Conservation (phyloP, 2,888 invertebrate genomes). For the Clitarchus hookeri region DNA sequence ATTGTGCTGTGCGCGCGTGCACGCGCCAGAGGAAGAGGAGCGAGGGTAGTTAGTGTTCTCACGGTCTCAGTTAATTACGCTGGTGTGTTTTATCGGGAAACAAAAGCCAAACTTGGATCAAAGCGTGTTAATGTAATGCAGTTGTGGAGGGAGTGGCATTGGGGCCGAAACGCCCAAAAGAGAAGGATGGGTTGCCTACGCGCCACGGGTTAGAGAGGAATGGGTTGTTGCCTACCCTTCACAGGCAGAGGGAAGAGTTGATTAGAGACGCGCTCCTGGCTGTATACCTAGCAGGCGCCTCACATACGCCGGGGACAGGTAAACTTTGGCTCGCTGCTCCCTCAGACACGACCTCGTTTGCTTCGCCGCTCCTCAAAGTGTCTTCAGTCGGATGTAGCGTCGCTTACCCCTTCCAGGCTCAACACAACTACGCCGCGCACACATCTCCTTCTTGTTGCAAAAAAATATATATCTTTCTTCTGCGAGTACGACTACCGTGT, state of each 20-base stretch:
- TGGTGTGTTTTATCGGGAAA: conserved; percentile 2
- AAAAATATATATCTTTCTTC: no score
- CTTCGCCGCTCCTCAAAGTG: not conserved
- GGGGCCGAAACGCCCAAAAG: not conserved
- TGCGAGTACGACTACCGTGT: no score
- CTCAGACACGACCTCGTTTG: not conserved
- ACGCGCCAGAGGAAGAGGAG: not conserved
- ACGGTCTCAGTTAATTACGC: not conserved
- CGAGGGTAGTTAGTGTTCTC: not conserved
- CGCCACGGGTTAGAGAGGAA: not conserved
- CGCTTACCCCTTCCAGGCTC: no score
- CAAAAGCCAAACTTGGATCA: not conserved
- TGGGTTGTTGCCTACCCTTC: not conserved
- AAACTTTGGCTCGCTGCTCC: not conserved
- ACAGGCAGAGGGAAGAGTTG: not conserved
- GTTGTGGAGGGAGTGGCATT: not conserved
- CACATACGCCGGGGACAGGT: not conserved
- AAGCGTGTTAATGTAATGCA: conserved; percentile 9
- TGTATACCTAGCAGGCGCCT: not conserved
- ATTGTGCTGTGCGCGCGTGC: not conserved
- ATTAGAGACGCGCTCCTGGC: conserved; percentile 1
- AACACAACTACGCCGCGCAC: no score
- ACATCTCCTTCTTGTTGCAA: no score
- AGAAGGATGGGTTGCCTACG: no score
- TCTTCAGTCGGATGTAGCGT: not conserved